phyloP scores from a whole-genome alignment of 1,140 invertebrate genomes.

The Onthophagus taurus region DNA sequence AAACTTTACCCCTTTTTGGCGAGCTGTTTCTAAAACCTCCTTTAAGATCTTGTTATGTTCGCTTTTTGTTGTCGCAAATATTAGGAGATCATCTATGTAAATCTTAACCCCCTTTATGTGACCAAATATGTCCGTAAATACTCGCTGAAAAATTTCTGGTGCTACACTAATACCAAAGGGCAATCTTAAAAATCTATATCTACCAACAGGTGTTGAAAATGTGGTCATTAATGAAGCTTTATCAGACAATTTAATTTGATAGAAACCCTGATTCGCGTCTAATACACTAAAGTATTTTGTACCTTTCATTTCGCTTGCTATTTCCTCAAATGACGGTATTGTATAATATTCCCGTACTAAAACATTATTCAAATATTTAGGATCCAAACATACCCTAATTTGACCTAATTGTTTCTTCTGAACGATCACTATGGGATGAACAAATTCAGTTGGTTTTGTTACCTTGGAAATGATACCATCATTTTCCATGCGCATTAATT shows the following conservation, averaged over 20 bases:
- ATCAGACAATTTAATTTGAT: conserved; percentile 21
- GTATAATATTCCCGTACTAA: conserved; percentile 35
- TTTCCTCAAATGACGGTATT: conserved; percentile 37
- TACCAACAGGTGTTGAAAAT: conserved; percentile 25
- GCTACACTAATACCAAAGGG: conserved; percentile 31
- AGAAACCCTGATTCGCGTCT: conserved; percentile 35
- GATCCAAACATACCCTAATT: conserved; percentile 41
- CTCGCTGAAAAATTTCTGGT: conserved; percentile 31
- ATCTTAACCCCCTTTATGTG: conserved; percentile 29
- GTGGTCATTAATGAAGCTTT: conserved; percentile 21
- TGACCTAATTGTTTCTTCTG: conserved; percentile 33
- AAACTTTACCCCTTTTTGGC: conserved; percentile 28
- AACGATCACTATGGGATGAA: conserved; percentile 36
- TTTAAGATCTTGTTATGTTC: conserved; percentile 30
- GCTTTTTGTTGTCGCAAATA: conserved; percentile 21
- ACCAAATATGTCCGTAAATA: conserved; percentile 22
- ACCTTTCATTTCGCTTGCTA: conserved; percentile 29
- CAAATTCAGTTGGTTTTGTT: conserved; percentile 38
- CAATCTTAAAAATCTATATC: conserved; percentile 29
- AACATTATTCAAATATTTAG: conserved; percentile 39
- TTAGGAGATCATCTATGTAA: conserved; percentile 34
- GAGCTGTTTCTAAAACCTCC: conserved; percentile 27
- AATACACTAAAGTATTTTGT: conserved; percentile 36
- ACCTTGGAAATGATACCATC: conserved; percentile 28
- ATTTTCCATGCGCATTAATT: conserved; percentile 26